Conservation (phyloP, 2,888 invertebrate genomes). For the Apamea epomidion region DNA sequence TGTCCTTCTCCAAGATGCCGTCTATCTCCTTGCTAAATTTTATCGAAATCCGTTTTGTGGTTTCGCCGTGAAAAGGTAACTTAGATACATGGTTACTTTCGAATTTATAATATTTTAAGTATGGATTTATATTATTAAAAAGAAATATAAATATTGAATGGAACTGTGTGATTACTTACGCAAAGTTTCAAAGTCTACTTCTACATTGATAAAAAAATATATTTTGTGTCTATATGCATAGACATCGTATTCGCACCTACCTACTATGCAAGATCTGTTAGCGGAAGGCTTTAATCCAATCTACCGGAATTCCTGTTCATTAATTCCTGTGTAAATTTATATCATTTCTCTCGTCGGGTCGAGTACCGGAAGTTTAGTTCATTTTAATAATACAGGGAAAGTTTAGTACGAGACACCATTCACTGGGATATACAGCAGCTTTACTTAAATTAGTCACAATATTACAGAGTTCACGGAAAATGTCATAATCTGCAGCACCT, state of each 20-base stretch:
- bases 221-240: neutral
- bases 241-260: neutral
- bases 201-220: neutral
- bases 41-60: too few relatives aligned
- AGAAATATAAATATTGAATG: too few relatives aligned
- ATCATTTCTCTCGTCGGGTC: constrained; percentile 30
- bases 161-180: too few relatives aligned
- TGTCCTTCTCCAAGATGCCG: too few relatives aligned
- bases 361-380: constrained; percentile 29
- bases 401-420: constrained; percentile 24
- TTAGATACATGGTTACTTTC: too few relatives aligned
- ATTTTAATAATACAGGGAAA: constrained; percentile 36
- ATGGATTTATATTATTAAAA: too few relatives aligned
- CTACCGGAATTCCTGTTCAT: neutral
- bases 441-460: constrained; percentile 27
- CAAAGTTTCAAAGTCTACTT: neutral
- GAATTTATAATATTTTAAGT: too few relatives aligned
- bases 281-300: neutral
- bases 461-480: neutral
- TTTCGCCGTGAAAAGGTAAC: too few relatives aligned
- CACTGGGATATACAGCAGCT: constrained; percentile 22
- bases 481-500: neutral
- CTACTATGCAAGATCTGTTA: neutral
- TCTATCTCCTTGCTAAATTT: too few relatives aligned
- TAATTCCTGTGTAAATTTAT: constrained; percentile 52